Evolutionary conservation across 2,113 vertebrate genomes (phyloP).

Genomic region (Cheirogaleus medius): DNA sequence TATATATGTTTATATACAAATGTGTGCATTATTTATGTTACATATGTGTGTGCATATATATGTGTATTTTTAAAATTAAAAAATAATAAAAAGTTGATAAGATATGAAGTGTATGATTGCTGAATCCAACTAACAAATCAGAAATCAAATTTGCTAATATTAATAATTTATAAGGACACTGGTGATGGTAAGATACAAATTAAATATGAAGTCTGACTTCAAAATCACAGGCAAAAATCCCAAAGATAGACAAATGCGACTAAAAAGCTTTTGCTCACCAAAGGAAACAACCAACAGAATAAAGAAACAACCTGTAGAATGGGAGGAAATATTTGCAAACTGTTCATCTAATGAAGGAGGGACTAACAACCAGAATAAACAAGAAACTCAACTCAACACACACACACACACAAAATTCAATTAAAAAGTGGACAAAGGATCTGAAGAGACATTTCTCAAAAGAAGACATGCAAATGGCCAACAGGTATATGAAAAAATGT

Average conservation of each 20-base stretch:
- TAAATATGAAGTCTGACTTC: neutral
- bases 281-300: neutral
- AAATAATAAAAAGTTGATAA: neutral
- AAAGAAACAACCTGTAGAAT: neutral
- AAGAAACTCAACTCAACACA: neutral
- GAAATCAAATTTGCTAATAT: neutral
- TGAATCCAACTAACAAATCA: neutral
- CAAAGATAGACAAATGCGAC: neutral
- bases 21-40: neutral
- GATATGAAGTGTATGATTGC: neutral
- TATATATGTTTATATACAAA: neutral
- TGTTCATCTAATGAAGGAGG: neutral
- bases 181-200: neutral
- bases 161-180: neutral
- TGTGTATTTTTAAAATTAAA: neutral
- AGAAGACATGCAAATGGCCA: neutral
- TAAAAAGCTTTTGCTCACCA: neutral
- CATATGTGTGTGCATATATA: no score
- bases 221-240: neutral
- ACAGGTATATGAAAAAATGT: neutral
- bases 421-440: neutral
- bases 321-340: neutral
- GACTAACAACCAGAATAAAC: neutral
- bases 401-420: neutral
- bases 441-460: neutral